Evolutionary conservation across 2,113 vertebrate species (phyloP).

Genomic region (Hipposideros armiger): DNA sequence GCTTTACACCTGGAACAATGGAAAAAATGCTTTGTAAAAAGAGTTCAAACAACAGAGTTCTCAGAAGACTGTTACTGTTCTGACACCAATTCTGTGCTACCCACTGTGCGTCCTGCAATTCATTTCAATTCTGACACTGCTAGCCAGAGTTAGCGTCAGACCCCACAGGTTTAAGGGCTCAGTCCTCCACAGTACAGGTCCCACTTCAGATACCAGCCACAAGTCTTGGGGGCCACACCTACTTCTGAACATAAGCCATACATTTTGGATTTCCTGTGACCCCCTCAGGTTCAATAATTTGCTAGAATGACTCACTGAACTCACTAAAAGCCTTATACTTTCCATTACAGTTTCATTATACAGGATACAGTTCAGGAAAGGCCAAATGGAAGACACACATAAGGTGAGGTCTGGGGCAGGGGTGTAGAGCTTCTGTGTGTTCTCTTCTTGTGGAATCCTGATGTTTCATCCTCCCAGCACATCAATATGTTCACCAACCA

Average conservation of each 20-base stretch:
- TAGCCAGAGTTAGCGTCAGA: neutral
- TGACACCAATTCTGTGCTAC: neutral
- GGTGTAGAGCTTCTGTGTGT: neutral
- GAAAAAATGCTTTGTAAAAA: neutral
- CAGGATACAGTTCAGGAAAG: neutral
- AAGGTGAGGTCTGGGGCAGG: neutral
- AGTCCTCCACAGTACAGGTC: neutral
- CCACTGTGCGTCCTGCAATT: neutral
- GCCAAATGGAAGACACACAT: neutral
- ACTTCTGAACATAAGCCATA: neutral
- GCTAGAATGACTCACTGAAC: neutral
- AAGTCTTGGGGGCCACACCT: too few species aligned
- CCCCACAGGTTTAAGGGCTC: neutral
- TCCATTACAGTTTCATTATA: neutral
- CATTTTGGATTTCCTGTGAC: neutral
- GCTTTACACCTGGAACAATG: neutral
- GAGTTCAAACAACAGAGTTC: neutral
- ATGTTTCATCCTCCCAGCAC: neutral
- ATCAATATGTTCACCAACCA: too few species aligned
- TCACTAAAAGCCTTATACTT: neutral
- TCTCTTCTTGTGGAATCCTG: neutral
- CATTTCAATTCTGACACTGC: neutral
- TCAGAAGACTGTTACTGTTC: neutral
- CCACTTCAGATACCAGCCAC: too few species aligned
- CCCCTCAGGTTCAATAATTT: neutral